phyloP scores from a whole-genome alignment of 2,797 vertebrate genomes.

The Semaprochilodus insignis region DNA sequence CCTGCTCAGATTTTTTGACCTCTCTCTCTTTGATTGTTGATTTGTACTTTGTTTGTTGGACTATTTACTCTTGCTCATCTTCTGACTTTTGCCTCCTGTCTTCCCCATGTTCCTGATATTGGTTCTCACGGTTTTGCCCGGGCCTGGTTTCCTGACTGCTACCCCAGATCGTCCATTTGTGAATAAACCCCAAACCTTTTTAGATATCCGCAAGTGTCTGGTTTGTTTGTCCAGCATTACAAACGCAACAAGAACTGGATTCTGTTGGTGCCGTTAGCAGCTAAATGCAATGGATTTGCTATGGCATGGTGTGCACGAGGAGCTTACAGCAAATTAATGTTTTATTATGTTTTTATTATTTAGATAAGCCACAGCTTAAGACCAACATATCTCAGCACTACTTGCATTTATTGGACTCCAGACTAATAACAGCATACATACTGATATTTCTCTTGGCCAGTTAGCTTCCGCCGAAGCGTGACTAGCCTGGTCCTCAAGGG shows the following conservation, averaged over 20 bases:
- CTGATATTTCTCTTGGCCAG: background rate
- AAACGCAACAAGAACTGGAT: background rate
- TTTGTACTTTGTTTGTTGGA: too few species aligned
- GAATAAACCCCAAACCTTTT: too few species aligned
- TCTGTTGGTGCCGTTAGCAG: background rate
- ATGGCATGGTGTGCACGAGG: background rate
- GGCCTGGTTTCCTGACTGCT: too few species aligned
- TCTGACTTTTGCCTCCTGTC: too few species aligned
- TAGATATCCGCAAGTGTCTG: too few species aligned
- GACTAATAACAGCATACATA: background rate
- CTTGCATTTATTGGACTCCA: background rate
- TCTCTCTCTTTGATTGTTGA: too few species aligned
- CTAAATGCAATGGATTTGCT: background rate
- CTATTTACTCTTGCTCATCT: too few species aligned
- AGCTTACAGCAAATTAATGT: background rate
- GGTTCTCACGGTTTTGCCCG: too few species aligned
- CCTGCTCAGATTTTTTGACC: too few species aligned
- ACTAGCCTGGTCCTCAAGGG: background rate
- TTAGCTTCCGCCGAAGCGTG: background rate
- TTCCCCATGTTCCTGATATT: too few species aligned
- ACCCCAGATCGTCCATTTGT: too few species aligned
- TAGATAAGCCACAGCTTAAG: background rate
- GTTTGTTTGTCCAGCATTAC: too few species aligned
- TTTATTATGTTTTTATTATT: background rate
- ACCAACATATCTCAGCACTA: background rate